Evolutionary conservation across 2,797 vertebrate genomes (phyloP).

Genomic region (Melanotaenia parkinsoni): DNA sequence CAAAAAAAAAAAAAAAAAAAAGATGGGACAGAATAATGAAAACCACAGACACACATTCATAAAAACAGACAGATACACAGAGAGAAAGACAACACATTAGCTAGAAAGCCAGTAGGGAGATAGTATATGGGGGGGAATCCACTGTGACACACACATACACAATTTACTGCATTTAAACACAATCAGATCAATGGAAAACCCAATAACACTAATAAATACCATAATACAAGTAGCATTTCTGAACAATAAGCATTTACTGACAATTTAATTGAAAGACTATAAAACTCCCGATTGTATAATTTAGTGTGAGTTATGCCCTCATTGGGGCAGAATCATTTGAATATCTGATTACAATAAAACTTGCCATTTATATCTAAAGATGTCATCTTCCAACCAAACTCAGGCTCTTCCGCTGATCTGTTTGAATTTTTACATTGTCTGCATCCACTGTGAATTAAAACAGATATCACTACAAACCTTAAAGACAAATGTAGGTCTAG

Average conservation of each 20-base stretch:
- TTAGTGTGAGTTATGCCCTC: not conserved
- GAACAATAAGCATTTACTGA: slow-evolving; percentile 1
- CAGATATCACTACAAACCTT: not conserved
- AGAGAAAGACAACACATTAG: slow-evolving; percentile 85
- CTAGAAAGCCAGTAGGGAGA: slow-evolving; percentile 75
- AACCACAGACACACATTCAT: slow-evolving; percentile 67
- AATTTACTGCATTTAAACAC: slow-evolving; percentile 36
- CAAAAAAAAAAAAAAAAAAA: slow-evolving; percentile 6
- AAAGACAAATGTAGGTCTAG: too few species aligned
- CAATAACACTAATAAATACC: slow-evolving; percentile 21
- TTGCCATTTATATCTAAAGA: not conserved
- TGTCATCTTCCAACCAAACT: not conserved
- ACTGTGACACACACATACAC: slow-evolving; percentile 70
- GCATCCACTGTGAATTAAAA: not conserved
- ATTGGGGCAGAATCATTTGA: not conserved
- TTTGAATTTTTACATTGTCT: not conserved
- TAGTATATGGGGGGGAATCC: slow-evolving; percentile 75
- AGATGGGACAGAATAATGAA: slow-evolving; percentile 27
- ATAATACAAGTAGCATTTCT: slow-evolving; percentile 5
- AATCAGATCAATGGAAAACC: slow-evolving; percentile 25
- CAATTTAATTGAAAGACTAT: not conserved
- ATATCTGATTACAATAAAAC: not conserved
- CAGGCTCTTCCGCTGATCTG: not conserved
- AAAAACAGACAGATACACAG: slow-evolving; percentile 75
- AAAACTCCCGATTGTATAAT: not conserved